Evolutionary conservation across 2,113 vertebrate species (phyloP).

Genomic region (Oncorhynchus clarkii): DNA sequence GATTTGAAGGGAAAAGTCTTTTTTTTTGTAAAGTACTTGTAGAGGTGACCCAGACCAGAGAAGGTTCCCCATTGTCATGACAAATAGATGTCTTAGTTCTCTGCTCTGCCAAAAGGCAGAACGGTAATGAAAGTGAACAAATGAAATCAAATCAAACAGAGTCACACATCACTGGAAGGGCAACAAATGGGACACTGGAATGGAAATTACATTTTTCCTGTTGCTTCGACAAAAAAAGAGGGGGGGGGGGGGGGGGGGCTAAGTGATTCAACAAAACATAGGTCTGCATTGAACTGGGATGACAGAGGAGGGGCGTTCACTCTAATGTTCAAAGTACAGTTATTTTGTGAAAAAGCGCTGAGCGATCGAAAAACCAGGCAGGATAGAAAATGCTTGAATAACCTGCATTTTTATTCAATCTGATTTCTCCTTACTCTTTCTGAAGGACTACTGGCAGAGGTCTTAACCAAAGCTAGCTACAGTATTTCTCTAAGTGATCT

Average conservation of each 20-base stretch:
- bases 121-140: slow-evolving; percentile 77
- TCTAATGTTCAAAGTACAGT: slow-evolving; percentile 77
- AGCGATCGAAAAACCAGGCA: slow-evolving; percentile 55
- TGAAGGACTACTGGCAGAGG: slow-evolving; percentile 7
- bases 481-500: slow-evolving; percentile 34
- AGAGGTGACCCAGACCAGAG: slow-evolving; percentile 42
- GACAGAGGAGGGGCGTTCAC: slow-evolving; percentile 65
- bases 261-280: slow-evolving; percentile 66
- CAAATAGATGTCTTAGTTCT: slow-evolving; percentile 58
- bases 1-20: not conserved
- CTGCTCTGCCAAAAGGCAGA: slow-evolving; percentile 59
- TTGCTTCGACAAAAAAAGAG: slow-evolving; percentile 64
- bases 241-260: slow-evolving; percentile 46
- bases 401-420: slow-evolving; percentile 61
- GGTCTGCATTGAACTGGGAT: slow-evolving; percentile 62
- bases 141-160: slow-evolving; percentile 80
- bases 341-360: slow-evolving; percentile 76
- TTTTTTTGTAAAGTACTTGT: slow-evolving; percentile 25
- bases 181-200: slow-evolving; percentile 75
- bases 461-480: slow-evolving; percentile 33
- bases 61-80: slow-evolving; percentile 50
- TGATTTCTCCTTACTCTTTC: slow-evolving; percentile 42
- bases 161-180: slow-evolving; percentile 82
- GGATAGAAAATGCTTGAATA: slow-evolving; percentile 55
- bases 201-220: slow-evolving; percentile 68